Evolutionary conservation across 2,888 invertebrate genomes (phyloP).

Genomic region (Cheilosia scutellata): DNA sequence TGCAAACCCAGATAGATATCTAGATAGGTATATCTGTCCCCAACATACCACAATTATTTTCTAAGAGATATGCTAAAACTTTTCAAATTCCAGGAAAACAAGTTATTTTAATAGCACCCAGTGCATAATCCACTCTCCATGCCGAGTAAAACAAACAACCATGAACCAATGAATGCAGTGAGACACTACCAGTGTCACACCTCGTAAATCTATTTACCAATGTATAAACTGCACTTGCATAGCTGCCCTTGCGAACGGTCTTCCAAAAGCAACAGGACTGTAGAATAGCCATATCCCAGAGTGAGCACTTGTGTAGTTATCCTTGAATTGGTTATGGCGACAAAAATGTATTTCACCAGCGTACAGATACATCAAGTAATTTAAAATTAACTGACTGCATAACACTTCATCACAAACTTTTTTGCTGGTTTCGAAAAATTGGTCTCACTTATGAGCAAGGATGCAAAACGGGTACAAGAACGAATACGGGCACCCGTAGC

Average conservation of each 20-base stretch:
- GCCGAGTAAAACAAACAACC: no score
- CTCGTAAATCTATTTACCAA: conserved; percentile 74
- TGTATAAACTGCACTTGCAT: conserved; percentile 80
- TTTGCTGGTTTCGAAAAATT: background rate
- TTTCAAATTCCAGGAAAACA: no score
- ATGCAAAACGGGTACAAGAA: conserved; percentile 27
- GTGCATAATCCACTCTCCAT: no score
- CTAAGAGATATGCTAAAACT: no score
- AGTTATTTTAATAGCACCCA: no score
- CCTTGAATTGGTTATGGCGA: conserved; percentile 29
- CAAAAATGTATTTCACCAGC: conserved; percentile 38
- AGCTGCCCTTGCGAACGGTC: conserved; percentile 81
- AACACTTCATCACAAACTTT: conserved; percentile 19
- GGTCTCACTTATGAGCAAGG: background rate
- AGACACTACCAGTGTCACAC: no score
- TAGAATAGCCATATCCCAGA: conserved; percentile 80
- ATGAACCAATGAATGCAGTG: no score
- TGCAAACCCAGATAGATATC: no score
- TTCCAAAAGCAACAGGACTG: conserved; percentile 83
- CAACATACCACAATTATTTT: no score
- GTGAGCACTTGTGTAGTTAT: background rate
- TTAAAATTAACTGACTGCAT: conserved; percentile 37
- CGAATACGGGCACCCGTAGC: conserved; percentile 32
- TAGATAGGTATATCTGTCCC: no score
- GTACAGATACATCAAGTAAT: conserved; percentile 56